Conservation (phyloP, 2,888 invertebrate species). For the Torymus auratus region DNA sequence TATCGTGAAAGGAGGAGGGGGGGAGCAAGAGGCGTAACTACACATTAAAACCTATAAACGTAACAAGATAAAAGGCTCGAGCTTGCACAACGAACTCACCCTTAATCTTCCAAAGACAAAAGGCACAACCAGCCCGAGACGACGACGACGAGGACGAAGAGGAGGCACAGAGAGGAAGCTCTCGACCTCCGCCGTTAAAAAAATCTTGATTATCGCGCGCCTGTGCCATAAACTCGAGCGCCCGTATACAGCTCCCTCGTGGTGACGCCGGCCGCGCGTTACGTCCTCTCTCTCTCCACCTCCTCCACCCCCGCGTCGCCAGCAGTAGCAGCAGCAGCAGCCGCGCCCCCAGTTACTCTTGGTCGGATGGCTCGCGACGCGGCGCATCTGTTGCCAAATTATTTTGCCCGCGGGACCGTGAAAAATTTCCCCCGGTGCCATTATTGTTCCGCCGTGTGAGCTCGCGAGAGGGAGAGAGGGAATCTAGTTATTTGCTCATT, state of each 20-base stretch:
- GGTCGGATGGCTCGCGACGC: conserved; percentile 74
- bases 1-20: too few species aligned
- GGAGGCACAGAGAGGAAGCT: too few species aligned
- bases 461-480: neutral
- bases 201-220: conserved; percentile 32
- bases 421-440: conserved; percentile 74
- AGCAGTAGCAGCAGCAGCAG: neutral
- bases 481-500: conserved; percentile 74
- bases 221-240: too few species aligned
- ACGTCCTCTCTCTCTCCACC: too few species aligned
- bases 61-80: too few species aligned
- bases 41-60: too few species aligned
- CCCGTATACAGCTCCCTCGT: conserved; percentile 22
- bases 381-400: conserved; percentile 76
- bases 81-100: too few species aligned
- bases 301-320: too few species aligned
- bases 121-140: too few species aligned
- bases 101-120: too few species aligned
- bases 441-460: conserved; percentile 73
- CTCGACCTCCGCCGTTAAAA: neutral
- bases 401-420: conserved; percentile 76
- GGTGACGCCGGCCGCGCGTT: neutral
- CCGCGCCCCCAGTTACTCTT: conserved; percentile 70
- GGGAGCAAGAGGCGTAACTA: too few species aligned
- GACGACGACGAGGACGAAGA: too few species aligned